Base-by-base conservation (phyloP, 1,140 invertebrate species). In the Mercenaria mercenaria region DNA sequence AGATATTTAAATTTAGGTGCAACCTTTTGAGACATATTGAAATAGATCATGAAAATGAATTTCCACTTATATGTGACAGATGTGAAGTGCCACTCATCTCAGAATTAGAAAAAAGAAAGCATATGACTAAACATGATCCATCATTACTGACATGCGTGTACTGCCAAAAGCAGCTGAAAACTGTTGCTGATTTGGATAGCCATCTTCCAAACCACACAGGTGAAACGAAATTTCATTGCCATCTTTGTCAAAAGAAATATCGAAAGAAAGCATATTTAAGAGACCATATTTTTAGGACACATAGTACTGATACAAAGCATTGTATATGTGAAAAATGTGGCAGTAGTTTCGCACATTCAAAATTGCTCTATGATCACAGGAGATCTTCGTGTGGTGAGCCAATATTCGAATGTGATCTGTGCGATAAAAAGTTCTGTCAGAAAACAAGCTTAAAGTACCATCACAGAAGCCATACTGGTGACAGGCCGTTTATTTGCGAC, bases 321-420 rank as follows among this genome's bases (percentile, higher is more conserved):
- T 47, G n/a, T n/a, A 79, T 79, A 20, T 79, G 74, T 56, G 43
- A 79, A 34, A 29, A 34, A 52, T 79, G 74, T 79, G 74, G 74
- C 1, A 29, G n/a, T 2, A 34, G 41, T 29, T 79, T 79, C 20
- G 2, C 10, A 11, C n/a, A 56, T 34, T 18, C 26, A 50, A 47
- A 50, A 50, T 0, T 32, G n/a, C 26, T 79, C 0, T 47, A 15
- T 52, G 18, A 41, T 6, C 74, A 79, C 32, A 79, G 26, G 23
- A 52, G 23, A 23, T 37, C 34, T 23, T 15, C 15, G 15, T 72
- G 67, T 72, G 37, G 37, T 1, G 67, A 72, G 1, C 32, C 11
- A 39, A 37, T 26, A 37, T 72, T 34, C n/a, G 47, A 52, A 56
- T 79, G 76, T 79, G 32, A 23, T 20, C 18, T 52, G 6, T 79